Evolutionary conservation across 2,797 vertebrate species (phyloP), one percentile per base, ranked within the genome.

Genomic region (Morus bassanus): DNA sequence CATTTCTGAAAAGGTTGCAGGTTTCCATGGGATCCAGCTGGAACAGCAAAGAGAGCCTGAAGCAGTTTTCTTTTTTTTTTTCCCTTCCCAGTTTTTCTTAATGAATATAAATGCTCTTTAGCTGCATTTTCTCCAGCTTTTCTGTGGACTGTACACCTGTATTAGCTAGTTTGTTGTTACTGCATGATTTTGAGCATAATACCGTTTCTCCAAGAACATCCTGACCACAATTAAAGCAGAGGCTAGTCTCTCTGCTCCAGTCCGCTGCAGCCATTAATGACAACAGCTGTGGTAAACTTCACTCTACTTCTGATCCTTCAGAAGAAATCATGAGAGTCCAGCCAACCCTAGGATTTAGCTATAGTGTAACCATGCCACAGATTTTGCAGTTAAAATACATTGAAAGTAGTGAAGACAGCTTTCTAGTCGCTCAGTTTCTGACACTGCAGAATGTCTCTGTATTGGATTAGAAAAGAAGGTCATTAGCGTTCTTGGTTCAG

Each of bases 11-110:
- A 96, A 82, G 5, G 2, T 50, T 90, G 46, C 37, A 87, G 37
- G 64, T 88, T 96, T 96, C 85, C 61, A 76, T 79, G 84, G 91
- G 88, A 91, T 75, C 74, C 69, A 89, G 7, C n/a, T 87, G 79
- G 61, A 91, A 82, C 22, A 72, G 82, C 90, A 89, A 48, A 82
- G 43, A 90, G 15, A 76, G 31, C 18, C 18, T 61, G 54, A 74
- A 61, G 50, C 15, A 41, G 30, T 43, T 87, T 64, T 68, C 3
- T 27, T 51, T 27, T 64, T 63, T 12, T 53, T 51, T 60, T 48
- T 18, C 21, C 24, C 25, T 48, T 74, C 23, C 6, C 12, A 8
- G 17, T 85, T 91, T 96, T 77, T 7, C 22, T 65, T 80, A 60
- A 75, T 88, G 16, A 88, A 54, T 72, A 70, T 28, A 72, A 81